Percentiles rank a stretch among this genome's conserved stretches.
Evolutionary conservation across 2,113 vertebrate species (phyloP).

Genomic region (Sorex araneus): DNA sequence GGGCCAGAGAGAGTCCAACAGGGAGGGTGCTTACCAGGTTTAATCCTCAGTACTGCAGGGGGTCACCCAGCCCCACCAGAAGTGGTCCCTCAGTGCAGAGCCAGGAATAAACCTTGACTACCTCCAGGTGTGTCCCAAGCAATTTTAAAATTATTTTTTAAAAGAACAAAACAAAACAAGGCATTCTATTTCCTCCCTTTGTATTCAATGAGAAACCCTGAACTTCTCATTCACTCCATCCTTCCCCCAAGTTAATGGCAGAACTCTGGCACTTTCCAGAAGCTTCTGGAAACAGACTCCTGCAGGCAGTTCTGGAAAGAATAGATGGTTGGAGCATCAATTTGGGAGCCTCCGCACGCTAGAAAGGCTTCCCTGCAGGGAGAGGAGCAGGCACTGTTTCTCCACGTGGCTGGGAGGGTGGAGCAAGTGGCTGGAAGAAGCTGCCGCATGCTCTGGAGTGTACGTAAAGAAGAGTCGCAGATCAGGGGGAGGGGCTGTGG

Average conservation of each 20-base stretch:
- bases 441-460: conserved; percentile 81
- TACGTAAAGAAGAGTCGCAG: conserved; percentile 82
- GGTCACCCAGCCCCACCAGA: too few species aligned
- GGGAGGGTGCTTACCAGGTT: too few species aligned
- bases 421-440: conserved; percentile 76
- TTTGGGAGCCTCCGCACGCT: background rate
- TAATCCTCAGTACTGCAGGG: too few species aligned
- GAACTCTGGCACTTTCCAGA: background rate
- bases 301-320: background rate
- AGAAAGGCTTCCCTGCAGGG: conserved; percentile 57
- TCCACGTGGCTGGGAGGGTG: conserved; percentile 52
- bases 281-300: conserved; percentile 44
- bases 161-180: conserved; percentile 7
- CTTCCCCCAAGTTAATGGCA: conserved; percentile 35
- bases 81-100: too few species aligned
- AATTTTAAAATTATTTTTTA: background rate
- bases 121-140: too few species aligned
- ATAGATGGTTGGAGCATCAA: background rate
- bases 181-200: background rate
- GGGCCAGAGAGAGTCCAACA: too few species aligned
- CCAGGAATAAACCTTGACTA: too few species aligned
- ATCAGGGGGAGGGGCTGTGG: conserved; percentile 88
- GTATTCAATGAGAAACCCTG: conserved; percentile 5
- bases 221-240: conserved; percentile 48
- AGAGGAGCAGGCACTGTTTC: conserved; percentile 45